Conservation (phyloP, 2,113 vertebrate genomes). For the Nettapus auritus region DNA sequence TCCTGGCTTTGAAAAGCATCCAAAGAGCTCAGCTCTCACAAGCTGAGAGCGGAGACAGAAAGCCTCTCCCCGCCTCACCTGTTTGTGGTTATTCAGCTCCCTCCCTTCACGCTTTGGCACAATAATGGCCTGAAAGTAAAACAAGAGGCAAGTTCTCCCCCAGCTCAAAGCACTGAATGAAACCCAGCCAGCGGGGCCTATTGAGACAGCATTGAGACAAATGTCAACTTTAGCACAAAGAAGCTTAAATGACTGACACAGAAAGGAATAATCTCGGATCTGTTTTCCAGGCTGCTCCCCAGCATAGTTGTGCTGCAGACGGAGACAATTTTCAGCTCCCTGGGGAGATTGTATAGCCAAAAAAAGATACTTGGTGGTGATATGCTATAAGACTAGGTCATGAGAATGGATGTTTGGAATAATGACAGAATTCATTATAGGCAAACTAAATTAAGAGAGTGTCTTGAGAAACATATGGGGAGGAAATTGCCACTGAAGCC, state of each 20-base stretch:
- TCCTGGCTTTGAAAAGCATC: constrained; percentile 71
- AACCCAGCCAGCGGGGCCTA: constrained; percentile 55
- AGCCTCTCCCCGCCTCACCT: constrained; percentile 74
- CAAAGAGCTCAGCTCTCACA: constrained; percentile 69
- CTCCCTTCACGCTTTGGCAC: constrained; percentile 58
- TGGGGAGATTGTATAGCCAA: constrained; percentile 57
- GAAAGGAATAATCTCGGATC: constrained; percentile 70
- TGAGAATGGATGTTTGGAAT: constrained; percentile 69
- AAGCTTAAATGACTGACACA: constrained; percentile 71
- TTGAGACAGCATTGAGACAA: constrained; percentile 68
- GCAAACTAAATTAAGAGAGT: constrained; percentile 65
- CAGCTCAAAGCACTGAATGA: constrained; percentile 52
- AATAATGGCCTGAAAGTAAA: constrained; percentile 64
- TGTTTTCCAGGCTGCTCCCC: constrained; percentile 72
- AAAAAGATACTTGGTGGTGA: constrained; percentile 65
- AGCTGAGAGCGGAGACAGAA: constrained; percentile 70
- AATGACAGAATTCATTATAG: constrained; percentile 66
- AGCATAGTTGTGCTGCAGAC: constrained; percentile 51
- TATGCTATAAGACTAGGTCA: constrained; percentile 44
- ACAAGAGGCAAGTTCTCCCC: constrained; percentile 28
- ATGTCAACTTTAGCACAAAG: constrained; percentile 73
- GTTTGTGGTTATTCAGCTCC: constrained; percentile 77
- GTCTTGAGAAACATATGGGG: constrained; percentile 65
- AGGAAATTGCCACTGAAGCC: constrained; percentile 65
- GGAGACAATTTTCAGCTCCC: constrained; percentile 63